Evolutionary conservation across 2,797 vertebrate species (phyloP).

Genomic region (Silurus lanzhouensis): DNA sequence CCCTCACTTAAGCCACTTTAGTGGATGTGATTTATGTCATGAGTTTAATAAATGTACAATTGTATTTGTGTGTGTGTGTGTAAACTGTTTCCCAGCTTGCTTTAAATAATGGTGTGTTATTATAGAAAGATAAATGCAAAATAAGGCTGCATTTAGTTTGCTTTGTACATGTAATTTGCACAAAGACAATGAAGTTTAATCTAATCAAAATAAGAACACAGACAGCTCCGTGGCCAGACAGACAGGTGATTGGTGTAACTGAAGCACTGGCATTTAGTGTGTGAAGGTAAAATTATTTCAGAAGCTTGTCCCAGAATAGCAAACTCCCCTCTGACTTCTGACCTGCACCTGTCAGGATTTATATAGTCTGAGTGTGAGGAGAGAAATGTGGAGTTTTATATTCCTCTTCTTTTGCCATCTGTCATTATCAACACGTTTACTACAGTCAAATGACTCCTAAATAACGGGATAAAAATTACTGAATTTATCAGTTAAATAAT

Average conservation of each 20-base stretch:
- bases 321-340: not conserved
- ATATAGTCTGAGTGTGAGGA: not conserved
- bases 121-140: too few species aligned
- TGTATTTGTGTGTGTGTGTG: not conserved
- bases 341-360: constrained; percentile 15
- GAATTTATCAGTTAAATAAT: too few species aligned
- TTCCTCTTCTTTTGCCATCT: not conserved
- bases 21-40: not conserved
- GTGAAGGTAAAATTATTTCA: constrained; percentile 12
- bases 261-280: not conserved
- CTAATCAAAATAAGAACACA: not conserved
- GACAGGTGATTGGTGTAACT: not conserved
- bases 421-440: too few species aligned
- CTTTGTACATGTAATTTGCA: too few species aligned
- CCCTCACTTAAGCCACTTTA: not conserved
- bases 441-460: too few species aligned
- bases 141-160: too few species aligned
- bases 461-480: too few species aligned
- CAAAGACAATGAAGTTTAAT: too few species aligned
- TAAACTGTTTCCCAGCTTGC: not conserved
- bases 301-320: constrained; percentile 11
- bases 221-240: not conserved
- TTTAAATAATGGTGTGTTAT: not conserved
- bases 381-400: not conserved
- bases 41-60: not conserved